Evolutionary conservation across 2,797 vertebrate species (phyloP).

Genomic region (Diplodus puntazzo): DNA sequence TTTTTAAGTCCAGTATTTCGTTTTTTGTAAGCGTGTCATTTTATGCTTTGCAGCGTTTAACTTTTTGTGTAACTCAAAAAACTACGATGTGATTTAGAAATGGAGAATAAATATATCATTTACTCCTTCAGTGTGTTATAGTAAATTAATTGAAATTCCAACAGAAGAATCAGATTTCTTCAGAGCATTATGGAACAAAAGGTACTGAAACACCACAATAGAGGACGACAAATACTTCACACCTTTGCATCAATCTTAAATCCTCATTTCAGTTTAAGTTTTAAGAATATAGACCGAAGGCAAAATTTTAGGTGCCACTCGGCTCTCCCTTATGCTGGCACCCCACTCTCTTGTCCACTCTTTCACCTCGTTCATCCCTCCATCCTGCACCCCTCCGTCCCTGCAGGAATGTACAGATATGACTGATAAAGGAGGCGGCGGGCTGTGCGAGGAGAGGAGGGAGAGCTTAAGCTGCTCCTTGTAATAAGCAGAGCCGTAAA

Average conservation of each 20-base stretch:
- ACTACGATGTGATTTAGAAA: not conserved
- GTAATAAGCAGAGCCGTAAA: conserved; percentile 83
- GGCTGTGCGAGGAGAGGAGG: conserved; percentile 60
- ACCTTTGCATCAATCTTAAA: not conserved
- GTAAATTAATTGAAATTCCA: not conserved
- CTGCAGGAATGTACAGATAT: conserved; percentile 76
- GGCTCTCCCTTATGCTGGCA: not conserved
- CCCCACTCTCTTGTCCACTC: conserved; percentile 15
- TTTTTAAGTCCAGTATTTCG: not conserved
- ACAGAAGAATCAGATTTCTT: not conserved
- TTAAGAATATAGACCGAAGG: not conserved
- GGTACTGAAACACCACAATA: not conserved
- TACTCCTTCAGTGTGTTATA: too few relatives aligned
- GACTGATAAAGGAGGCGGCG: conserved; percentile 73
- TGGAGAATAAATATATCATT: not conserved
- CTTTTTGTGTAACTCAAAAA: not conserved
- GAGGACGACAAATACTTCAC: not conserved
- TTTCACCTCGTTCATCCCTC: conserved; percentile 48
- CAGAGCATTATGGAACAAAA: not conserved
- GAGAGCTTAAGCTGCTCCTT: conserved; percentile 78
- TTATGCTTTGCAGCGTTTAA: not conserved
- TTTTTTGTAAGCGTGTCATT: not conserved
- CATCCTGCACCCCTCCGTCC: conserved; percentile 52
- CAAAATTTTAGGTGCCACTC: not conserved
- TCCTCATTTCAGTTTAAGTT: not conserved